Evolutionary conservation across 2,113 vertebrate species (phyloP).

Genomic region (Phasianus colchicus): DNA sequence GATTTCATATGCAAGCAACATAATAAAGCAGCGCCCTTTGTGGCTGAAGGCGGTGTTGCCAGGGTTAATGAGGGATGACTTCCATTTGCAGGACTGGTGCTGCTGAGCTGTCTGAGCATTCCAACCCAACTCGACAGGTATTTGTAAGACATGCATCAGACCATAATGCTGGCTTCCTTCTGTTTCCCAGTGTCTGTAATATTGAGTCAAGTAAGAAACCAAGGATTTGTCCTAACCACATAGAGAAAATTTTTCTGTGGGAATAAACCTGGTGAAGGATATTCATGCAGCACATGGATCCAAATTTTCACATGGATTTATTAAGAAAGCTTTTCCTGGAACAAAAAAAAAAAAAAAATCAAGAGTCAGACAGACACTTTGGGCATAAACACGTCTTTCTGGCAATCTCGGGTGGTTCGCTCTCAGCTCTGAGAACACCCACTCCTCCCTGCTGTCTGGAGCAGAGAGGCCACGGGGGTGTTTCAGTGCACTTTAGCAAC

Average conservation of each 20-base stretch:
- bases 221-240: not conserved
- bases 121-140: not conserved
- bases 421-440: conserved; percentile 28
- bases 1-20: not conserved
- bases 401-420: not conserved
- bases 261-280: not conserved
- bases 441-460: conserved; percentile 47
- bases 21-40: not conserved
- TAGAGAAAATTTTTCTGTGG: not conserved
- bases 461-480: conserved; percentile 19
- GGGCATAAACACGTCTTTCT: conserved; percentile 14
- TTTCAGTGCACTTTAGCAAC: not conserved
- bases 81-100: not conserved
- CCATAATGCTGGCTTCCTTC: not conserved
- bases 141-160: not conserved
- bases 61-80: not conserved
- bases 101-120: not conserved
- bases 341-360: not conserved
- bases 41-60: not conserved
- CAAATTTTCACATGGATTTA: conserved; percentile 29
- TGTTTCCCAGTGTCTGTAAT: not conserved
- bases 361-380: conserved; percentile 28
- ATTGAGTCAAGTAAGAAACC: not conserved
- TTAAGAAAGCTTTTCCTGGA: conserved; percentile 32
- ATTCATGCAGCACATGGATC: not conserved